These are phyloP conservation scores for Eubasilissa regina DNA, from an alignment of 1,140 invertebrate genomes.

Conservation along the genomic window DNA sequence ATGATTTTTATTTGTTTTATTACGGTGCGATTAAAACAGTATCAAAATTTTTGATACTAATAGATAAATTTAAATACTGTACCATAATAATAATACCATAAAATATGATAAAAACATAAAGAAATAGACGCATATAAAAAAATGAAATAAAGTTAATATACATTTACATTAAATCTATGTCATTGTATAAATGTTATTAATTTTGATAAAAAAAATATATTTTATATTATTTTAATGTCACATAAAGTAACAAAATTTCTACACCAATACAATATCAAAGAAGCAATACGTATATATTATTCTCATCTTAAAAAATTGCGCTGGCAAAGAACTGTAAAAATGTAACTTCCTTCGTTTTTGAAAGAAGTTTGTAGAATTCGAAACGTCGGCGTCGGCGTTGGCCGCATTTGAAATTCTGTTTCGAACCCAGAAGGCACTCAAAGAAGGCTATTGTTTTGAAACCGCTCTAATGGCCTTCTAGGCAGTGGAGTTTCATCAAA, in stretches of 20 bases:
- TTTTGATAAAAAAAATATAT: not conserved
- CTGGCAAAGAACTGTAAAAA: not conserved
- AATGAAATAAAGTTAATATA: too few relatives aligned
- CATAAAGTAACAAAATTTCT: too few relatives aligned
- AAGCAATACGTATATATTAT: not conserved
- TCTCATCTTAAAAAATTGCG: not conserved
- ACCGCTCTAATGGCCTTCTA: constrained; percentile 33
- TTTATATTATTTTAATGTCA: not conserved
- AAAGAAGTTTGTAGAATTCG: not conserved
- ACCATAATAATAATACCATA: too few relatives aligned
- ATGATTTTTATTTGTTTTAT: too few relatives aligned
- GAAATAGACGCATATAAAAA: too few relatives aligned
- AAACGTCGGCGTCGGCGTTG: not conserved
- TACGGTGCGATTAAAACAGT: too few relatives aligned
- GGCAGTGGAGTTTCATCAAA: constrained; percentile 21
- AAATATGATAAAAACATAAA: too few relatives aligned
- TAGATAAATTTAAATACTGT: too few relatives aligned
- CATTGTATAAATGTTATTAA: too few relatives aligned
- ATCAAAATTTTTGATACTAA: too few relatives aligned
- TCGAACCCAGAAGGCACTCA: constrained; percentile 31
- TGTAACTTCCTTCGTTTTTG: not conserved
- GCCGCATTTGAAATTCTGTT: constrained; percentile 51
- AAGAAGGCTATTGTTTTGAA: constrained; percentile 40
- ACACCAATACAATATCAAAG: too few relatives aligned
- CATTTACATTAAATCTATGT: not conserved